These are phyloP conservation scores for Cerastis leucographa DNA, from an alignment of 2,888 invertebrate species.

Conservation along the genomic window DNA sequence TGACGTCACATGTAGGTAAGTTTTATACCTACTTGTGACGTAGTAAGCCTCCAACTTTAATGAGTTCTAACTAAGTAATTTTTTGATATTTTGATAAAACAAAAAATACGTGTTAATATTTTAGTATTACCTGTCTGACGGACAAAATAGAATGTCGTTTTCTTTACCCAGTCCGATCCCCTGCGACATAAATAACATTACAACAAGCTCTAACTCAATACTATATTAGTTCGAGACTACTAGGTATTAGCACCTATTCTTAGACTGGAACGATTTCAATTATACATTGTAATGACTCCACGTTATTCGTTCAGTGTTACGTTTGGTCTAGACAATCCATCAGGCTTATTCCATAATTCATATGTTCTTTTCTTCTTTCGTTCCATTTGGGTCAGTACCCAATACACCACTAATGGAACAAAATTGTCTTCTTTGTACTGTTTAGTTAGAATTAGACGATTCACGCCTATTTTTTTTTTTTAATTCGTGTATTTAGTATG, in stretches of 20 bases:
- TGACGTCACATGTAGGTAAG: no score
- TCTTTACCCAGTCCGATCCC: no score
- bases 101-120: no score
- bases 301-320: slow-evolving; percentile 3
- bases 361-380: slow-evolving; percentile 41
- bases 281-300: slow-evolving; percentile 20
- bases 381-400: slow-evolving; percentile 37
- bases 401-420: slow-evolving; percentile 40
- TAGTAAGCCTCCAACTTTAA: no score
- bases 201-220: neutral
- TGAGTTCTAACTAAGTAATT: no score
- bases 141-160: no score
- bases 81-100: no score
- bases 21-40: no score
- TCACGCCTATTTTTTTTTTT: slow-evolving; percentile 4
- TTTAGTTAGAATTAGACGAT: slow-evolving; percentile 1
- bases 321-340: slow-evolving; percentile 35
- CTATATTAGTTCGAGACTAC: neutral
- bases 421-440: slow-evolving; percentile 38
- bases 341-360: slow-evolving; percentile 54
- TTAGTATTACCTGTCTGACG: no score
- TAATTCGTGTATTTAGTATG: neutral
- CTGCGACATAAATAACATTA: neutral
- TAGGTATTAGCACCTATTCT: neutral
- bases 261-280: slow-evolving; percentile 5